A percentile compares a stretch with the other conserved stretches of the same genome.
phyloP scores from a whole-genome alignment of 1,140 invertebrate genomes.

The Drosophila rhopaloa region DNA sequence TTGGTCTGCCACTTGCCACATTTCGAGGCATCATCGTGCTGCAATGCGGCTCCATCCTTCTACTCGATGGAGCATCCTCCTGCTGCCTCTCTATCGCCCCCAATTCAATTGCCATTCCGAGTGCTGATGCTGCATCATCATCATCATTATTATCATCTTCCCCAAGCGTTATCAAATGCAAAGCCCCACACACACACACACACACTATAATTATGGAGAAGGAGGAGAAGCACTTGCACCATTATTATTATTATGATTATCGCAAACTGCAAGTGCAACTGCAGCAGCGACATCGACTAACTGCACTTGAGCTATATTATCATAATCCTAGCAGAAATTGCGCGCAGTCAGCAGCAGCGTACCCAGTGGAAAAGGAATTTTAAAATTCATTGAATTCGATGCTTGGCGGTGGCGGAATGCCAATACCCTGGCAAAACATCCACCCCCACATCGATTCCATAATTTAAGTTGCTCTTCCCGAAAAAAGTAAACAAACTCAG shows the following conservation, averaged over 20 bases:
- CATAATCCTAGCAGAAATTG: slow-evolving; percentile 69
- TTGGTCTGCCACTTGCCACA: slow-evolving; percentile 36
- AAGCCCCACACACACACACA: slow-evolving; percentile 17
- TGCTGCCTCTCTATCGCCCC: slow-evolving; percentile 2
- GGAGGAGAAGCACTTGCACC: slow-evolving; percentile 9
- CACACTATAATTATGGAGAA: slow-evolving; percentile 6
- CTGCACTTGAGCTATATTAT: slow-evolving; percentile 77
- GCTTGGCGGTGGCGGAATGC: slow-evolving; percentile 37
- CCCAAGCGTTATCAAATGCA: slow-evolving; percentile 46
- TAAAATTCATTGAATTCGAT: slow-evolving; percentile 77
- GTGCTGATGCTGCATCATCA: slow-evolving; percentile 26
- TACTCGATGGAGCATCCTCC: slow-evolving; percentile 16
- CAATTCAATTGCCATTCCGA: slow-evolving; percentile 54
- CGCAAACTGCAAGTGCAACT: slow-evolving; percentile 59
- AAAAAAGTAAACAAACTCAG: slow-evolving; percentile 29
- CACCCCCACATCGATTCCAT: slow-evolving; percentile 3
- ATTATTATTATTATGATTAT: slow-evolving; percentile 76
- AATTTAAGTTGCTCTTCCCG: slow-evolving; percentile 7
- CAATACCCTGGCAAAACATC: slow-evolving; percentile 19
- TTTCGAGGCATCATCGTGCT: slow-evolving; percentile 48
- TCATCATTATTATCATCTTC: slow-evolving; percentile 43
- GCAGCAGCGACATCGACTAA: slow-evolving; percentile 66
- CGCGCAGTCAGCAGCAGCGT: slow-evolving; percentile 36
- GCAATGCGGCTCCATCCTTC: slow-evolving; percentile 44
- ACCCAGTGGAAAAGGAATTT: slow-evolving; percentile 44